These are phyloP conservation scores for Bombus breviceps DNA, from an alignment of 1,140 invertebrate species.

Conservation along the genomic window DNA sequence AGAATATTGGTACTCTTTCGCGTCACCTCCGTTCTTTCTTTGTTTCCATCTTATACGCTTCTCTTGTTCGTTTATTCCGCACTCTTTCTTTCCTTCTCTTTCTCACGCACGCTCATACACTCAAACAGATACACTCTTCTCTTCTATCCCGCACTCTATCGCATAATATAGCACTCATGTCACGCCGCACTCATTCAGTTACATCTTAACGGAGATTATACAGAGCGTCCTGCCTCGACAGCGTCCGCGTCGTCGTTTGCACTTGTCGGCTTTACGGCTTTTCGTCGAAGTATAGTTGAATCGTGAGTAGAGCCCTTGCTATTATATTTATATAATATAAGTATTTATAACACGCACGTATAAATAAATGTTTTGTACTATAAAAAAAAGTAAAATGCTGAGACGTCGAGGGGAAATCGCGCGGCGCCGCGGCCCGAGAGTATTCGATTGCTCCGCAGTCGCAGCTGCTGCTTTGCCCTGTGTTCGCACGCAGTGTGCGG, in stretches of 20 bases:
- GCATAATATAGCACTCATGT: background rate
- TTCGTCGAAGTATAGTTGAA: constrained; percentile 80
- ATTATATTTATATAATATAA: constrained; percentile 76
- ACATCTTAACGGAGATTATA: constrained; percentile 58
- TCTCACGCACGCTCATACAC: background rate
- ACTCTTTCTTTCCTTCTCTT: background rate
- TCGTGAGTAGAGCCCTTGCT: constrained; percentile 81
- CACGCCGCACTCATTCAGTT: constrained; percentile 28
- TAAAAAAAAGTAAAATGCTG: constrained; percentile 73
- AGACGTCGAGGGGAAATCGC: constrained; percentile 51
- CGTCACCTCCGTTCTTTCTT: constrained; percentile 54
- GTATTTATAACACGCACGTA: constrained; percentile 76
- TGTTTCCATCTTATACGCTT: background rate
- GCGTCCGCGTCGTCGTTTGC: constrained; percentile 16
- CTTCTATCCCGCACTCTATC: constrained; percentile 35
- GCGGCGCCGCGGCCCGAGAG: constrained; percentile 61
- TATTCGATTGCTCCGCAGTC: constrained; percentile 48
- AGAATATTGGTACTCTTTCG: constrained; percentile 82
- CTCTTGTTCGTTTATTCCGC: background rate
- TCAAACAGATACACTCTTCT: background rate
- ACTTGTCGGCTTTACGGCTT: background rate
- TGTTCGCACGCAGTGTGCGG: too few species aligned
- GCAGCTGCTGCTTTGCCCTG: background rate
- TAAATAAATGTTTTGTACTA: constrained; percentile 82
- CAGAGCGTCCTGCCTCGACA: constrained; percentile 39